Conservation (phyloP, 2,888 invertebrate species). For the Frankliniella fusca region DNA sequence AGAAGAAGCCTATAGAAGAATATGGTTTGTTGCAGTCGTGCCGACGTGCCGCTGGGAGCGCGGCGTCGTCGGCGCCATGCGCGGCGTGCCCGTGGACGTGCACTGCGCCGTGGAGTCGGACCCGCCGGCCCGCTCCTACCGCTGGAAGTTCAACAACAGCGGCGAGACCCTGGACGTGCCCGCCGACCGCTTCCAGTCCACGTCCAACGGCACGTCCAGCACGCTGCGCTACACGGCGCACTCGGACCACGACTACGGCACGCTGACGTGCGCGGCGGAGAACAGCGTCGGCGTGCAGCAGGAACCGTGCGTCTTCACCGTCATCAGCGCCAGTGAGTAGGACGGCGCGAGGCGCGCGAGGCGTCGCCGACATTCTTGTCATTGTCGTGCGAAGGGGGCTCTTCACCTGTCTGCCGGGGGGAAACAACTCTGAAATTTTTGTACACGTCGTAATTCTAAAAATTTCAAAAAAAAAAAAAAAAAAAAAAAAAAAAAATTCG, state of each 20-base stretch:
- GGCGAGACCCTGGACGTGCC: constrained; percentile 82
- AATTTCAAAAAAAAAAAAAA: too few relatives aligned
- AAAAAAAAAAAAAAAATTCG: too few relatives aligned
- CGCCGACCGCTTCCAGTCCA: constrained; percentile 67
- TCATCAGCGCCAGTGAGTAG: constrained; percentile 77
- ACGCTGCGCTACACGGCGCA: constrained; percentile 55
- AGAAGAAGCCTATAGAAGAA: too few relatives aligned
- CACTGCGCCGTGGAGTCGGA: constrained; percentile 87
- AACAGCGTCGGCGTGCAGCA: constrained; percentile 79
- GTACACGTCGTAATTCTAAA: too few relatives aligned
- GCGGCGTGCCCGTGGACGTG: constrained; percentile 80
- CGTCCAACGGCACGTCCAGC: constrained; percentile 65
- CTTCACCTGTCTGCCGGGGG: too few relatives aligned
- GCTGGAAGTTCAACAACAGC: constrained; percentile 93
- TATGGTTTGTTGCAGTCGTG: constrained; percentile 60
- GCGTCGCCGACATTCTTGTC: too few relatives aligned
- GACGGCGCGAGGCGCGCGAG: too few relatives aligned
- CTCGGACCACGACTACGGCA: constrained; percentile 76
- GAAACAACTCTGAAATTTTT: too few relatives aligned
- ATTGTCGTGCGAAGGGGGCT: too few relatives aligned
- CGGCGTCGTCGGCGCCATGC: constrained; percentile 80
- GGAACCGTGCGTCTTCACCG: constrained; percentile 81
- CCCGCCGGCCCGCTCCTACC: constrained; percentile 82
- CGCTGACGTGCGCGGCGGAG: constrained; percentile 78
- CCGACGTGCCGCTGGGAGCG: constrained; percentile 75